A percentile compares a stretch with the other conserved stretches of the same genome.
These are phyloP conservation scores for Anhinga rufa DNA, from an alignment of 2,113 vertebrate species.

Conservation along the genomic window DNA sequence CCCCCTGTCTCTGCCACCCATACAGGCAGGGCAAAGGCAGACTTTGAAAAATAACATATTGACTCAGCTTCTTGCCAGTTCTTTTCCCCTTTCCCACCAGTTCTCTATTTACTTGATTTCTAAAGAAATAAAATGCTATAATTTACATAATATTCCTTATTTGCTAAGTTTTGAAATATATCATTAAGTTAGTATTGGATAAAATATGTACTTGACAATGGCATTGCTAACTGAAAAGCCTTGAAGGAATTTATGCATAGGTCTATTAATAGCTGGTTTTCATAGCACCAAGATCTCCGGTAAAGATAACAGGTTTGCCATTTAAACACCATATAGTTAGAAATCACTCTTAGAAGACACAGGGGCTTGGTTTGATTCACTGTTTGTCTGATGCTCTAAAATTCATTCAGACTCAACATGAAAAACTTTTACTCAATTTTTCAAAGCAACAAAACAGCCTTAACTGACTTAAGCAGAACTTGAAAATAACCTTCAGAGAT, in stretches of 20 bases:
- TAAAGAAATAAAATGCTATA: neutral
- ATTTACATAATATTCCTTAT: neutral
- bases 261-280: neutral
- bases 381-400: neutral
- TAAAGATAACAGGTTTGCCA: neutral
- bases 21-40: neutral
- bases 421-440: neutral
- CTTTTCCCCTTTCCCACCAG: neutral
- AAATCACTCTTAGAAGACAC: neutral
- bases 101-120: neutral
- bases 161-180: neutral
- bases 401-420: neutral
- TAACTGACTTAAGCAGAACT: neutral
- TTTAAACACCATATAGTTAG: neutral
- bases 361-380: neutral
- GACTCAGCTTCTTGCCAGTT: neutral
- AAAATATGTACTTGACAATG: neutral
- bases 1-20: neutral
- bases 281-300: neutral
- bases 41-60: neutral
- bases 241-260: accelerated
- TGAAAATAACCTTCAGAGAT: neutral
- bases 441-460: neutral
- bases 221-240: neutral
- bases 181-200: neutral